Evolutionary conservation across 2,888 invertebrate genomes (phyloP), one percentile per base, ranked within the genome.

Genomic region (Polylopha cassiicola): DNA sequence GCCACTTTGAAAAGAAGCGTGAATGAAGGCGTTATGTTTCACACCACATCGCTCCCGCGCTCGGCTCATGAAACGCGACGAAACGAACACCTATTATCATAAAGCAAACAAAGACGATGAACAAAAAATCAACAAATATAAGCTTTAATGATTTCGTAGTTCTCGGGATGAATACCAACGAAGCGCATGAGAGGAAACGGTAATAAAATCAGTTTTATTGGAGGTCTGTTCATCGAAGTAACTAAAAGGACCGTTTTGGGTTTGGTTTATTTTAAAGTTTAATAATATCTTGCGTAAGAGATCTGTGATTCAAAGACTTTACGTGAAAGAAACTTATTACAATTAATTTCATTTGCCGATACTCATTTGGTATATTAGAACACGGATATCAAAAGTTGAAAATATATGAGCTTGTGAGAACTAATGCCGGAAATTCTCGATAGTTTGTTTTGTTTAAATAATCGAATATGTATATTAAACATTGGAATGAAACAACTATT

Each of bases 61-160:
- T 63, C 62, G 47, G 79, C 62, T 58, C 55, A 61, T 61, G 47
- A 57, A 56, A 60, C 65, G 65, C 69, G 66, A 66, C 70, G 72
- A 79, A 76, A 75, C 78, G 69, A 78, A 82, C 77, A 75, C 81
- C 79, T 76, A 81, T 82, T 84, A 84, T 84, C 85, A 84, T 81
- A 85, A 80, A 79, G 69, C 77, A 81, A 84, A 84, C 80, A 82
- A 79, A 73, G 70, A 73, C 51, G 62, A 63, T 63, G 31, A 23
- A 47, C 66, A 76, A 77, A 80, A 79, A 80, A 75, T 69, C 73
- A 78, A 81, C 80, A 80, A 80, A 80, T 72, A 76, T 67, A 66
- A 65, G 66, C 63, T 70, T 77, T 80, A 79, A 79, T 81, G 77
- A 80, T 80, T 78, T 73, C 73, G 76, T 78, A 73, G 78, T 75